Evolutionary conservation across 2,113 vertebrate species (phyloP), one percentile per base, ranked within the genome.

Genomic region (Myotis davidii): DNA sequence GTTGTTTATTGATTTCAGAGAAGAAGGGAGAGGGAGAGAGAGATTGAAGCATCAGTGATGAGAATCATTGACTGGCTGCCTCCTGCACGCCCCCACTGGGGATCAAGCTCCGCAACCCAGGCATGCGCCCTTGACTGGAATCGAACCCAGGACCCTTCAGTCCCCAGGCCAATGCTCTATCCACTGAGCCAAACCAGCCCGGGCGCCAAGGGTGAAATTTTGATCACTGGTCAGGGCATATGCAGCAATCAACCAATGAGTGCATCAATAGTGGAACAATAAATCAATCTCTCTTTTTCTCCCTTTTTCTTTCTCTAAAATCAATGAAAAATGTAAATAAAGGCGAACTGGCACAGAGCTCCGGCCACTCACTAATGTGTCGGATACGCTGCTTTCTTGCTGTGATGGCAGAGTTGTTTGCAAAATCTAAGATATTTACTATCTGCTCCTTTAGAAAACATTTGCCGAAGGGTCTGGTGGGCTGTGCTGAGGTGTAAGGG

Each of bases 311-410:
- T 14, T 32, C 27, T 29, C 12, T 1, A 13, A 65, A 65, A 65
- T n/a, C 64, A 65, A 65, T 65, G 7, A 32, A n/a, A 65, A 65
- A n/a, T 32, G 8, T 65, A 48, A 29, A 76, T 18, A 17, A 85
- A 50, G 27, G 48, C 21, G 34, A 29, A 21, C 18, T 45, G 52
- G 37, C 76, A 14, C 37, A 32, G 12, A 25, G 52, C 7, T 29
- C 23, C 2, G 0, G 37, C 17, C 23, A 17, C 16, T 27, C 42
- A 29, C 0, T 5, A 54, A 9, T 0, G 0, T 50, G 4, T 45
- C 69, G 6, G 14, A 2, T 21, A 2, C 12, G 10, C 23, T 59
- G 59, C 52, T 69, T 78, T 89, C 45, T 61, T 90, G 45, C 54
- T 86, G 4, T 9, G n/a, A 54, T 17, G 39, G 54, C 39, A 73